Conservation (phyloP, 2,113 vertebrate species). For the Hippocampus mohnikei region DNA sequence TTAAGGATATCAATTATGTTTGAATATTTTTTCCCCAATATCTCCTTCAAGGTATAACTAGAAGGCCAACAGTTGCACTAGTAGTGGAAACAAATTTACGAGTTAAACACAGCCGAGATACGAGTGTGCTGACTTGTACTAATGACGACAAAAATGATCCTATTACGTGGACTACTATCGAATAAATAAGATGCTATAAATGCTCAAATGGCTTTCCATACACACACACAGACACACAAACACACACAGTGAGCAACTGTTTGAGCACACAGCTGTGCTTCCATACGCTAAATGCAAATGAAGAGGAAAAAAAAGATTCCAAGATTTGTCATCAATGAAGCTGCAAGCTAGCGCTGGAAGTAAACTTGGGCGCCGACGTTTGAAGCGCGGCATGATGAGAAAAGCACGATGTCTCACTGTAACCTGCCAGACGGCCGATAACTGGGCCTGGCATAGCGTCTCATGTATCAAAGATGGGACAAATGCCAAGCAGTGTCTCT, state of each 20-base stretch:
- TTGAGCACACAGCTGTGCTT: conserved; percentile 56
- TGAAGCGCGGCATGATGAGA: conserved; percentile 69
- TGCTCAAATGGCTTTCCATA: conserved; percentile 15
- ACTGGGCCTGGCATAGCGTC: conserved; percentile 51
- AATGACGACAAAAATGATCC: no score
- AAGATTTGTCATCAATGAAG: conserved; percentile 33
- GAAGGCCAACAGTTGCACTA: no score
- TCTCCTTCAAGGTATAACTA: no score
- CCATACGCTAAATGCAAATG: conserved; percentile 13
- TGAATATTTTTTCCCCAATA: no score
- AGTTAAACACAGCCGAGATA: no score
- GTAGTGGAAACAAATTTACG: no score
- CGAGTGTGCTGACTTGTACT: no score
- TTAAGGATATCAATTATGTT: no score
- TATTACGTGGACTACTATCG: not conserved
- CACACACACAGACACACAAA: conserved; percentile 39
- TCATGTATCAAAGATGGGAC: conserved; percentile 68
- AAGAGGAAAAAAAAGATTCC: conserved; percentile 44
- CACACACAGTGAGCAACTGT: conserved; percentile 44
- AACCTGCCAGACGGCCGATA: conserved; percentile 67
- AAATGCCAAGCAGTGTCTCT: conserved; percentile 73
- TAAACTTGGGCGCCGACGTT: conserved; percentile 60
- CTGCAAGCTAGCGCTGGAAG: conserved; percentile 27
- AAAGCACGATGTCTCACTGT: conserved; percentile 60
- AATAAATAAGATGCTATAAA: not conserved